phyloP scores from a whole-genome alignment of 2,113 vertebrate species.

The Rhynchomys soricoides region DNA sequence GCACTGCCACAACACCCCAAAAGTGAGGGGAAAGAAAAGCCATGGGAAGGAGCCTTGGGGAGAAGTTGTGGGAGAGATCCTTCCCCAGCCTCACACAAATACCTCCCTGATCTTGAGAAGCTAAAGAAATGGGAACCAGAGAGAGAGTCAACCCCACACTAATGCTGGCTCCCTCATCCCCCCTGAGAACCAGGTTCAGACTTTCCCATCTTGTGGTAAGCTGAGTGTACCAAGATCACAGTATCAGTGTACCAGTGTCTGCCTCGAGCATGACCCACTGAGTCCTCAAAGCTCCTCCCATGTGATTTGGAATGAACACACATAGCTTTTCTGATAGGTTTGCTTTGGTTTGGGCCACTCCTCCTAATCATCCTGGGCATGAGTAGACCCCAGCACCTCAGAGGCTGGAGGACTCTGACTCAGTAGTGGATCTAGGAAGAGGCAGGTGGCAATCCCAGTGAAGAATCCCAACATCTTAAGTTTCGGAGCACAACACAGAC shows the following conservation, averaged over 20 bases:
- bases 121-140: not conserved
- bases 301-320: not conserved
- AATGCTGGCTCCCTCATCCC: not conserved
- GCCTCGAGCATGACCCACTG: not conserved
- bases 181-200: not conserved
- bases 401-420: not conserved
- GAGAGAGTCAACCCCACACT: rapidly evolving
- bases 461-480: not conserved
- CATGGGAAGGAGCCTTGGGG: not conserved
- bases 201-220: not conserved
- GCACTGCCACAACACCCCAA: not conserved
- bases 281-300: not conserved
- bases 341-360: not conserved
- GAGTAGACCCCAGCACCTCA: not conserved
- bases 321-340: not conserved
- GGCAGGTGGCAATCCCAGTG: not conserved
- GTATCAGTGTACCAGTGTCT: too few species aligned
- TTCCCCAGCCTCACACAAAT: not conserved
- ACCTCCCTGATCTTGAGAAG: not conserved
- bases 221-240: not conserved
- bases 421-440: not conserved
- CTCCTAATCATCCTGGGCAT: not conserved
- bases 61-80: rapidly evolving
- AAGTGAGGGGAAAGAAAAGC: not conserved
- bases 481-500: conserved; percentile 32